These are phyloP conservation scores for Drosophila kuntzei DNA, from an alignment of 2,888 invertebrate genomes.

Conservation along the genomic window DNA sequence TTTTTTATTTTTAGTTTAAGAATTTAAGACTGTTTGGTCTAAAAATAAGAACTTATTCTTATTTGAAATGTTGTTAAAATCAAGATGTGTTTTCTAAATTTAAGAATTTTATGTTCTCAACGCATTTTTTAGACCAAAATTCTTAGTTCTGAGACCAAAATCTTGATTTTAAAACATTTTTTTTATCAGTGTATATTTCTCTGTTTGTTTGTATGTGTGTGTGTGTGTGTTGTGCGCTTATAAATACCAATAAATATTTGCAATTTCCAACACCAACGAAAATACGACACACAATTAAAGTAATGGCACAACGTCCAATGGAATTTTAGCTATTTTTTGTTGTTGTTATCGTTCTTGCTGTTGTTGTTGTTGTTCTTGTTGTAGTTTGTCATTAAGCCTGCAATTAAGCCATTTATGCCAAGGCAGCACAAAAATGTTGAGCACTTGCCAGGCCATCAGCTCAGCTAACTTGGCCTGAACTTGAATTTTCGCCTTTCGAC, in stretches of 20 bases:
- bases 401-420: slow-evolving; percentile 79
- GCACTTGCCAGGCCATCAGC: slow-evolving; percentile 43
- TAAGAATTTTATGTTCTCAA: too few species aligned
- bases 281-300: slow-evolving; percentile 67
- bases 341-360: slow-evolving; percentile 2
- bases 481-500: slow-evolving; percentile 45
- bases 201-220: slow-evolving; percentile 1
- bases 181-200: too few species aligned
- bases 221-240: slow-evolving; percentile 31
- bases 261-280: slow-evolving; percentile 57
- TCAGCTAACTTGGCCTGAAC: slow-evolving; percentile 39
- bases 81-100: too few species aligned
- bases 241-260: slow-evolving; percentile 68
- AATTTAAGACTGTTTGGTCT: too few species aligned
- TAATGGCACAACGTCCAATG: slow-evolving; percentile 65
- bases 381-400: slow-evolving; percentile 61
- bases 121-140: too few species aligned
- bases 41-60: too few species aligned
- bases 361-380: slow-evolving; percentile 29
- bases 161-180: too few species aligned
- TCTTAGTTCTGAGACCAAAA: too few species aligned
- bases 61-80: too few species aligned
- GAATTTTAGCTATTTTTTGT: slow-evolving; percentile 47
- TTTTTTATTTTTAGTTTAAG: too few species aligned
- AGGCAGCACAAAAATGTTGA: slow-evolving; percentile 73